Evolutionary conservation across 2,113 vertebrate genomes (phyloP).

Genomic region (Passer montanus): DNA sequence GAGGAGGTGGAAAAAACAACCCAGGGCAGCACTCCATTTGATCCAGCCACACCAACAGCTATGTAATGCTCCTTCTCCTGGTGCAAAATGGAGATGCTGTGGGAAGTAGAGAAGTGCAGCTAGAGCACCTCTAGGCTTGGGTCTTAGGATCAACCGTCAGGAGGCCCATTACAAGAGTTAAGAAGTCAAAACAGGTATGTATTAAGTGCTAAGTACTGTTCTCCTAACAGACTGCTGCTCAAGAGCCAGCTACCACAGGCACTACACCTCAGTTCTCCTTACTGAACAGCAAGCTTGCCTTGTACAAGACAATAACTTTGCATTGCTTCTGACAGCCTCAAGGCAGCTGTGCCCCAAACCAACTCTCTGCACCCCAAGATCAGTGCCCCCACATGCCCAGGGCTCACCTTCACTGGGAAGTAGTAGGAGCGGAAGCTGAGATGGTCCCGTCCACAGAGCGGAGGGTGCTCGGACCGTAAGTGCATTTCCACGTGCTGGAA

Average conservation of each 20-base stretch:
- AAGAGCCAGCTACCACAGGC: neutral
- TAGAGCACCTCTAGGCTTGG: neutral
- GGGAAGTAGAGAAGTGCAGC: neutral
- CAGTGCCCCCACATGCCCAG: neutral
- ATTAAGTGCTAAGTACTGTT: neutral
- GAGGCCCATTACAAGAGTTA: neutral
- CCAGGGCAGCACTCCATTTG: neutral
- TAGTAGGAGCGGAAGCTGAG: slow-evolving; percentile 99
- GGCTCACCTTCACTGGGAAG: slow-evolving; percentile 93
- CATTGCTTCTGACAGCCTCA: neutral
- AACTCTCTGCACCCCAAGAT: rapidly evolving
- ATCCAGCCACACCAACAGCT: neutral
- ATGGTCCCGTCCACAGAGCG: slow-evolving; percentile 94
- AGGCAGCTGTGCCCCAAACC: neutral
- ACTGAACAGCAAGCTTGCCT: neutral
- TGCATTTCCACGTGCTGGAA: slow-evolving; percentile 99
- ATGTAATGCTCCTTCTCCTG: neutral
- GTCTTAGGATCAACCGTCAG: neutral
- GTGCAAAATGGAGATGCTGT: neutral
- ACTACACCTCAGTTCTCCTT: neutral
- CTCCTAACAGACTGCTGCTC: neutral
- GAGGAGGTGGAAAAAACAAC: neutral
- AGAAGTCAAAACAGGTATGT: neutral
- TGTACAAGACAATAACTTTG: rapidly evolving
- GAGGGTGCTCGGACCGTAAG: slow-evolving; percentile 94